Conservation (phyloP, 2,113 vertebrate genomes). For the Solenodon paradoxus region DNA sequence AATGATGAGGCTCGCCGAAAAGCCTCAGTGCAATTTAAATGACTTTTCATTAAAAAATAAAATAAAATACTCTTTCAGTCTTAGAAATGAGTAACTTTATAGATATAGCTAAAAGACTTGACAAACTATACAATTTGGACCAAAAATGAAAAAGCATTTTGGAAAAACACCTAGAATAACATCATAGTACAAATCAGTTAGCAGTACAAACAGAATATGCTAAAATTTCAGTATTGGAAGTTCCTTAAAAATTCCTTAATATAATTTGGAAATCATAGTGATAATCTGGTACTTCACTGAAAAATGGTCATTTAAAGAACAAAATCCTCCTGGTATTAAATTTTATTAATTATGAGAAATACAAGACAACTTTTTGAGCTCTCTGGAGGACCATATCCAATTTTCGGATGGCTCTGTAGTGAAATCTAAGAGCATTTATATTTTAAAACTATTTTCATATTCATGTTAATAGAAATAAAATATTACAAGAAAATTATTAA, state of each 20-base stretch:
- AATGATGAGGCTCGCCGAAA: conserved; percentile 8
- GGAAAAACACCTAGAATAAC: not conserved
- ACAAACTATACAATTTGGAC: not conserved
- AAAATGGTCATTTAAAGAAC: not conserved
- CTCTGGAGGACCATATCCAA: not conserved
- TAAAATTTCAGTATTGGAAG: not conserved
- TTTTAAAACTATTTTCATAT: conserved; percentile 11
- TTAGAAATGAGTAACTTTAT: not conserved
- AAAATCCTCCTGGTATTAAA: conserved; percentile 14
- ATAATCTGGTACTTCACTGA: not conserved
- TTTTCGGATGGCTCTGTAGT: not conserved
- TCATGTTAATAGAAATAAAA: not conserved
- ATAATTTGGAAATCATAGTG: not conserved
- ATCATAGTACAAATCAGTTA: not conserved
- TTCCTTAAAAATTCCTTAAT: not conserved
- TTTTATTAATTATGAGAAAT: not conserved
- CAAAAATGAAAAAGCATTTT: not conserved
- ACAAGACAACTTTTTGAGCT: not conserved
- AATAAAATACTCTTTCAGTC: not conserved
- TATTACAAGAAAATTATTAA: not conserved
- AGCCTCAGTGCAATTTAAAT: not conserved
- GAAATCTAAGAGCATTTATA: not conserved
- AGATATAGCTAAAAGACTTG: not conserved
- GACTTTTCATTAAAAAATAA: not conserved
- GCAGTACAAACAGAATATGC: not conserved